Base-by-base conservation (phyloP, 2,797 vertebrate species). In the Calcarius lapponicus region DNA sequence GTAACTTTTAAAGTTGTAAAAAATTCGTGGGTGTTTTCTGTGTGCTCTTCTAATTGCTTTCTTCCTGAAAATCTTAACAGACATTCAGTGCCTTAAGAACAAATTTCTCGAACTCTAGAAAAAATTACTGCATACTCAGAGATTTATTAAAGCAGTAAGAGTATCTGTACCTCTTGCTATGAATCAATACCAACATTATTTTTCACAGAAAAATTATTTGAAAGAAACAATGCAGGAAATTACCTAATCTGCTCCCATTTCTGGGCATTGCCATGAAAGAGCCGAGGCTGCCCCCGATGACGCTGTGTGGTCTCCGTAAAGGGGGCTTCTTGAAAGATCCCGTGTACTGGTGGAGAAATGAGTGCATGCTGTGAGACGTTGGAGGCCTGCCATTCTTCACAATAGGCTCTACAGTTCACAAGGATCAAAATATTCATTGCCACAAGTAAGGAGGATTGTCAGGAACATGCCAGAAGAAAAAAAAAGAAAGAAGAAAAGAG, bases 301-400 rank as follows among this genome's bases (percentile, higher is more conserved):
- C 99, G 51, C 99, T 99, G 98, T 99, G 99, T 9, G 99, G 99
- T 97, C 99, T 98, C 91, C 99, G 98, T 54, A 99, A 97, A 1
- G 99, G 99, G 36, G 99, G 99, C 97, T 99, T 99, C 98, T 99
- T 99, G 98, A 99, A 99, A 97, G 99, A 99, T 89, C 99, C 99
- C 5, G 99, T 99, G 98, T 99, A 99, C 93, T 99, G 99, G 97
- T 99, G 99, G 94, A 99, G 98, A 97, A 99, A 99, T 72, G 99
- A 99, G 97, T 99, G 99, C 99, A 99, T 99, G 95, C 99, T 99
- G 98, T 99, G 99, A 93, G 99, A 99, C 19, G 99, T 98, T 92
- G 99, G 99, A 71, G 99, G 99, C 85, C 99, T 99, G 97, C 99
- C 99, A 95, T 99, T 99, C 98, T 99, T 99, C 98, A 99, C 99